Conservation (phyloP, 2,888 invertebrate genomes). For the Sussaba pulchella region DNA sequence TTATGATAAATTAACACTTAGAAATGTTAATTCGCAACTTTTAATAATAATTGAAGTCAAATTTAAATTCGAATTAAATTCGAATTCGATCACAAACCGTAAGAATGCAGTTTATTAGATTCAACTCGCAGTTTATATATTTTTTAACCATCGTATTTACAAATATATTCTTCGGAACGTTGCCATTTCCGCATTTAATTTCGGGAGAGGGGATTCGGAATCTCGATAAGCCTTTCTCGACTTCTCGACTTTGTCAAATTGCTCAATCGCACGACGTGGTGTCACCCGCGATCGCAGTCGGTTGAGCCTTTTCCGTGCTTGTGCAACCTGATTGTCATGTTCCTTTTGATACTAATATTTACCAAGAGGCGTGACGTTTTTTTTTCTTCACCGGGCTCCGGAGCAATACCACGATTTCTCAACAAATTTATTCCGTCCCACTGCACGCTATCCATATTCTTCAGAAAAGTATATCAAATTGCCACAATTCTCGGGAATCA, state of each 20-base stretch:
- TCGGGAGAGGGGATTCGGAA: neutral
- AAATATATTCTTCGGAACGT: neutral
- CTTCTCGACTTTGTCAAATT: constrained; percentile 47
- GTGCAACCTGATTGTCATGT: constrained; percentile 29
- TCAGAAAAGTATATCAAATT: neutral
- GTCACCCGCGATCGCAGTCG: constrained; percentile 9
- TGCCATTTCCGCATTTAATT: neutral
- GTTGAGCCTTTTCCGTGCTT: constrained; percentile 1
- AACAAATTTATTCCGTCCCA: neutral
- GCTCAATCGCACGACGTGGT: constrained; percentile 32
- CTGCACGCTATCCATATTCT: neutral
- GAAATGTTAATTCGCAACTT: too few relatives aligned
- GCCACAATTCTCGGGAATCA: too few relatives aligned
- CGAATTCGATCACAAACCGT: too few relatives aligned
- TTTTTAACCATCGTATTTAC: too few relatives aligned
- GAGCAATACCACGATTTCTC: neutral
- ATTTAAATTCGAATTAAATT: too few relatives aligned
- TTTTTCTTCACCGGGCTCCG: neutral
- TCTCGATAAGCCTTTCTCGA: constrained; percentile 5
- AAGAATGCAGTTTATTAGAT: too few relatives aligned
- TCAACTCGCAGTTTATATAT: too few relatives aligned
- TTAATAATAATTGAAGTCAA: too few relatives aligned
- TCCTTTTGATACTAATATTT: constrained; percentile 11
- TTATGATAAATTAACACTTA: too few relatives aligned
- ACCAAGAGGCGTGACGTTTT: neutral